A percentile compares a stretch with the other conserved stretches of the same genome.
Evolutionary conservation across 2,888 invertebrate genomes (phyloP).

Genomic region (Palloptera scutellata): DNA sequence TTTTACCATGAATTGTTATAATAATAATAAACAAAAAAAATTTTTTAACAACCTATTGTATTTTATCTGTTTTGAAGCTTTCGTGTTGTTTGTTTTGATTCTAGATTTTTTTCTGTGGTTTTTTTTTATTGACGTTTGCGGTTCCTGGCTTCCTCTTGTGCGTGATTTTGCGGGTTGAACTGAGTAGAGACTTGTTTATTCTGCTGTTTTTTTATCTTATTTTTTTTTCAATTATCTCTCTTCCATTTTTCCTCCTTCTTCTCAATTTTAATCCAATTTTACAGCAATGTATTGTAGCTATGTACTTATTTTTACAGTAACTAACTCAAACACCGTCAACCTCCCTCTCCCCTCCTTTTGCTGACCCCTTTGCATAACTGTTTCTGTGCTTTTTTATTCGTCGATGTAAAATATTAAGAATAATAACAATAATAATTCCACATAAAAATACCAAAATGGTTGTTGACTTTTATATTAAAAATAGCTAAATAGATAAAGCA

Average conservation of each 20-base stretch:
- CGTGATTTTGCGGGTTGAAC: not conserved
- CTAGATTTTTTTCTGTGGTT: slow-evolving; percentile 8
- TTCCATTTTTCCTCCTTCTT: slow-evolving; percentile 7
- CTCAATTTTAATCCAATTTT: slow-evolving; percentile 31
- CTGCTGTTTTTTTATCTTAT: not conserved
- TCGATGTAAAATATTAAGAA: not conserved
- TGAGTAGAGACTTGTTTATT: no score
- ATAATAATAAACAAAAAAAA: no score
- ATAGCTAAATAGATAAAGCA: not conserved
- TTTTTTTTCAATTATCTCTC: slow-evolving; percentile 4
- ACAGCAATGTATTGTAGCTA: slow-evolving; percentile 24
- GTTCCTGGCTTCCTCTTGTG: slow-evolving; percentile 15
- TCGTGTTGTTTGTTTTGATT: slow-evolving; percentile 33
- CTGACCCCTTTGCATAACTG: slow-evolving; percentile 16
- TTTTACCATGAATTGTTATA: no score
- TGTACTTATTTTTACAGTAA: slow-evolving; percentile 26
- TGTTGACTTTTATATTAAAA: slow-evolving; percentile 16
- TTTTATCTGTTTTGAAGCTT: no score
- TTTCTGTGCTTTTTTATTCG: slow-evolving; percentile 16
- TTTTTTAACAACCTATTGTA: no score
- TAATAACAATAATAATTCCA: slow-evolving; percentile 16
- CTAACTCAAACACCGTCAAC: slow-evolving; percentile 3
- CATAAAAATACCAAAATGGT: slow-evolving; percentile 28
- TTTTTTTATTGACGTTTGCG: slow-evolving; percentile 26
- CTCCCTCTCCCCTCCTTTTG: not conserved